These are phyloP conservation scores for Cheirogaleus medius DNA, from an alignment of 2,113 vertebrate species.

Conservation along the genomic window DNA sequence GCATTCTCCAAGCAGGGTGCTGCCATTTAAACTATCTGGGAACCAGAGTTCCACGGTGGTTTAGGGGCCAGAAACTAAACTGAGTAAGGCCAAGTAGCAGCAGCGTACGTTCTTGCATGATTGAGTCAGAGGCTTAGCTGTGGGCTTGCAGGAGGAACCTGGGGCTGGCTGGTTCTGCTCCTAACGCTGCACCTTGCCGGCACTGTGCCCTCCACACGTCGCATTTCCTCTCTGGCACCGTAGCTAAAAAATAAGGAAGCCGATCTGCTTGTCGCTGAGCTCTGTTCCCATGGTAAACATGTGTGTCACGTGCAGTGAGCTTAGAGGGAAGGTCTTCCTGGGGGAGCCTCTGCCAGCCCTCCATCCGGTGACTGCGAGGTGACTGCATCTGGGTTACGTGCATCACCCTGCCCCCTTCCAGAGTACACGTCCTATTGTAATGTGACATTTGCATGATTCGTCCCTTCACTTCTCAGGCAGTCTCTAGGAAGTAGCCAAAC, in stretches of 20 bases:
- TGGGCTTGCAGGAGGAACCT: background rate
- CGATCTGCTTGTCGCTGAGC: background rate
- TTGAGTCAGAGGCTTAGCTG: background rate
- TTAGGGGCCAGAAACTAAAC: background rate
- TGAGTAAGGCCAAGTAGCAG: background rate
- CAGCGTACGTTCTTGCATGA: rapidly evolving
- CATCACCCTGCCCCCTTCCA: background rate
- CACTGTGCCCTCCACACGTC: background rate
- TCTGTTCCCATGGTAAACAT: background rate
- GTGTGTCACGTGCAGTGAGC: background rate
- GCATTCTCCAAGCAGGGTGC: background rate
- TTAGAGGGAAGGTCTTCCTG: background rate
- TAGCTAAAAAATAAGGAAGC: background rate
- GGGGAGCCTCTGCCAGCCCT: background rate
- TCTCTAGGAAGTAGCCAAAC: background rate
- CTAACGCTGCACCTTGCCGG: too few relatives aligned
- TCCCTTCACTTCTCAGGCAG: background rate
- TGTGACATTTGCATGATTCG: background rate
- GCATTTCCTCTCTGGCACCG: background rate
- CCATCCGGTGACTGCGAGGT: background rate
- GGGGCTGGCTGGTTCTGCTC: background rate
- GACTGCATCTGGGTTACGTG: background rate
- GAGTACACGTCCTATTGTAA: background rate
- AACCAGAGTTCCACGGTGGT: rapidly evolving
- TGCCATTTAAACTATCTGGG: background rate